A percentile compares a stretch with the other conserved stretches of the same genome.
These are phyloP conservation scores for Heliconius himera DNA, from an alignment of 1,140 invertebrate species.

Conservation along the genomic window DNA sequence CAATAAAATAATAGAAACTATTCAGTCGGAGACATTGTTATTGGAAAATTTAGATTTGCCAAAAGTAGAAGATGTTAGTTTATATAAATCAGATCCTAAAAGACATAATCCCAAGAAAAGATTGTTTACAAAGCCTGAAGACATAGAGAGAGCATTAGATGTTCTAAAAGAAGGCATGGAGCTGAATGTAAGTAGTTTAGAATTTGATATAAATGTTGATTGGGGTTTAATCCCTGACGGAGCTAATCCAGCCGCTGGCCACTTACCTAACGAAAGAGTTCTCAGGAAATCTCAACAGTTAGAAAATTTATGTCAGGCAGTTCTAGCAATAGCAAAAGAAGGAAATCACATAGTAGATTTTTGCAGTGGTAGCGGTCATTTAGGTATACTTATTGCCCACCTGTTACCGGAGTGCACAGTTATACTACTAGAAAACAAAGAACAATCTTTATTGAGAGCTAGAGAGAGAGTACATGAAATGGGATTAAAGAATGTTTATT, in stretches of 20 bases:
- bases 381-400: slow-evolving; percentile 93
- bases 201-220: slow-evolving; percentile 51
- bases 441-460: slow-evolving; percentile 91
- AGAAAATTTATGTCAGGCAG: slow-evolving; percentile 92
- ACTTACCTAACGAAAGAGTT: slow-evolving; percentile 88
- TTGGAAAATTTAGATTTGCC: slow-evolving; percentile 53
- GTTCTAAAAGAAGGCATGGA: slow-evolving; percentile 63
- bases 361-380: slow-evolving; percentile 95
- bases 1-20: slow-evolving; percentile 44
- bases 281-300: slow-evolving; percentile 93
- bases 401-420: slow-evolving; percentile 89
- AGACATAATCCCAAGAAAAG: slow-evolving; percentile 88
- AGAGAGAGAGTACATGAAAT: slow-evolving; percentile 86
- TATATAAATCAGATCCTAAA: slow-evolving; percentile 91
- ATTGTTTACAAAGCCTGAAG: slow-evolving; percentile 88
- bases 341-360: slow-evolving; percentile 93
- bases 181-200: slow-evolving; percentile 63
- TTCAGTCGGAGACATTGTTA: slow-evolving; percentile 37
- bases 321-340: slow-evolving; percentile 85
- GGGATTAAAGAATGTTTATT: slow-evolving; percentile 88
- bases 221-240: slow-evolving; percentile 87
- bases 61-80: slow-evolving; percentile 83
- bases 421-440: slow-evolving; percentile 96
- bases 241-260: slow-evolving; percentile 89
- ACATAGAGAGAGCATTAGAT: slow-evolving; percentile 86